These are phyloP conservation scores for Baccha elongata DNA, from an alignment of 2,888 invertebrate species.

Conservation along the genomic window DNA sequence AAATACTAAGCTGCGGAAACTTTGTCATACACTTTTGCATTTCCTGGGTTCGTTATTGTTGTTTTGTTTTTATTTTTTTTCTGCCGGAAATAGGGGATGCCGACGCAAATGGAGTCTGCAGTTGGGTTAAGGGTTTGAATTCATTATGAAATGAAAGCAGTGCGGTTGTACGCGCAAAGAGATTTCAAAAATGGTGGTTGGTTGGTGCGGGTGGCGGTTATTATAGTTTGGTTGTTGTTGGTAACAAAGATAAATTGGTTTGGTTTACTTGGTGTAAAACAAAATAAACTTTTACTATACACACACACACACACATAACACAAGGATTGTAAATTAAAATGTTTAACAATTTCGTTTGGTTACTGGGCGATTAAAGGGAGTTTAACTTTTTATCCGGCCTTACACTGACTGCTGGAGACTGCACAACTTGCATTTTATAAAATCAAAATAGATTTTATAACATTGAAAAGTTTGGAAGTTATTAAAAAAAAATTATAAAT, in stretches of 20 bases:
- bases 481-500: too few species aligned
- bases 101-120: conserved; percentile 30
- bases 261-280: conserved; percentile 31
- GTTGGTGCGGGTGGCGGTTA: not conserved
- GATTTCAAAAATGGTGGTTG: conserved; percentile 44
- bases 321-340: conserved; percentile 44
- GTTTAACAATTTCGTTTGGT: conserved; percentile 43
- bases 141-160: conserved; percentile 16
- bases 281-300: not conserved
- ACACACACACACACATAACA: not conserved
- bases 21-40: conserved; percentile 62
- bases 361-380: conserved; percentile 30
- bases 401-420: not conserved
- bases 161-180: not conserved
- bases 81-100: not conserved
- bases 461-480: too few species aligned
- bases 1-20: conserved; percentile 53
- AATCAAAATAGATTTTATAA: too few species aligned
- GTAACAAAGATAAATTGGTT: conserved; percentile 56
- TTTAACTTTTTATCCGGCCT: conserved; percentile 22
- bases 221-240: conserved; percentile 27
- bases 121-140: conserved; percentile 22
- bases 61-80: not conserved
- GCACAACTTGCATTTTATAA: not conserved
- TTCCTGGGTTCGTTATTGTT: conserved; percentile 26